Conservation (phyloP, 1,140 invertebrate species). For the Drosophila obscura region DNA sequence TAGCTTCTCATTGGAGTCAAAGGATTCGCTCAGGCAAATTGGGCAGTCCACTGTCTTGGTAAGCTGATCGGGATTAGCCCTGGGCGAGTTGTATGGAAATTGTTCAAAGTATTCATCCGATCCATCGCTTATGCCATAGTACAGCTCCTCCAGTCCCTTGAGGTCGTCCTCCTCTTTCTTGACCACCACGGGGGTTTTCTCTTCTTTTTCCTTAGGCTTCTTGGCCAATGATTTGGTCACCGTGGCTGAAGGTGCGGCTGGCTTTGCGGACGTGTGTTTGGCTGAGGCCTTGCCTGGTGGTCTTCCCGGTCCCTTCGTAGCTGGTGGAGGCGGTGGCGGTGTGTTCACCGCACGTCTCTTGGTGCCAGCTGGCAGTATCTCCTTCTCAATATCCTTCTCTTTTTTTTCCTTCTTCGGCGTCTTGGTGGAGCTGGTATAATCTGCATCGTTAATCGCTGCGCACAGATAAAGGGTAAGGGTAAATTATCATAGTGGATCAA, state of each 20-base stretch:
- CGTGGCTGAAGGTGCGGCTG: slow-evolving; percentile 1
- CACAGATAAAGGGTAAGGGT: slow-evolving; percentile 16
- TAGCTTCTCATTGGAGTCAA: slow-evolving; percentile 87
- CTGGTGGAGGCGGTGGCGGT: slow-evolving; percentile 26
- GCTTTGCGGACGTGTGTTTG: slow-evolving; percentile 38
- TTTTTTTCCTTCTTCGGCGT: slow-evolving; percentile 72
- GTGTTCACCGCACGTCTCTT: slow-evolving; percentile 57
- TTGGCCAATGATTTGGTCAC: slow-evolving; percentile 13
- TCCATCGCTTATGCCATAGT: slow-evolving; percentile 77
- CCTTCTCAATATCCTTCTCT: slow-evolving; percentile 53
- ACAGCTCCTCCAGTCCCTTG: slow-evolving; percentile 76
- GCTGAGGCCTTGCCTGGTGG: slow-evolving; percentile 22
- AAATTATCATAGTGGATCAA: too few species aligned
- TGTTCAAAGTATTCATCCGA: slow-evolving; percentile 67
- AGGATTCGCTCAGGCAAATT: slow-evolving; percentile 85
- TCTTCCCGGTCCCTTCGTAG: slow-evolving; percentile 35
- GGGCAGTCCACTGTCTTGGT: slow-evolving; percentile 84
- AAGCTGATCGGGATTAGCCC: slow-evolving; percentile 48
- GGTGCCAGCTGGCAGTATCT: slow-evolving; percentile 44
- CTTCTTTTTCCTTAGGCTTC: slow-evolving; percentile 55
- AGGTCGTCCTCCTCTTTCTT: slow-evolving; percentile 79
- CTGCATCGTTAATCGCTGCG: slow-evolving; percentile 76
- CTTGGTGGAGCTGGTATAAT: slow-evolving; percentile 59
- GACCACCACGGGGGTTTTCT: slow-evolving; percentile 54
- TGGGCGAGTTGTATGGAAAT: slow-evolving; percentile 67